A percentile compares a stretch with the other conserved stretches of the same genome.
These are phyloP conservation scores for Sturnus vulgaris DNA, from an alignment of 2,113 vertebrate species.

Conservation along the genomic window DNA sequence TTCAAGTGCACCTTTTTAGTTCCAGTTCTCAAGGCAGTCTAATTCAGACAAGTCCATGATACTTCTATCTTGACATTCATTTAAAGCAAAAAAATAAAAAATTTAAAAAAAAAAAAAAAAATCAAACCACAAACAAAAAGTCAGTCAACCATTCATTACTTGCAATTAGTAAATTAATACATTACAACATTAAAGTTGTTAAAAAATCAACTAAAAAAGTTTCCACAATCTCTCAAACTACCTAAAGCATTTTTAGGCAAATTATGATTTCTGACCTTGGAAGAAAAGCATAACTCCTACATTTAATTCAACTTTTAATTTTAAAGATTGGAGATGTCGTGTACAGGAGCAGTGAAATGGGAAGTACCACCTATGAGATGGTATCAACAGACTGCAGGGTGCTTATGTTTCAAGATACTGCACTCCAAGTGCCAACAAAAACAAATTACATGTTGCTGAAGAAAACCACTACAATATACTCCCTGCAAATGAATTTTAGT, in stretches of 20 bases:
- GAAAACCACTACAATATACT: background rate
- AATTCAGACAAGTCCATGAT: background rate
- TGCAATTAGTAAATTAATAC: background rate
- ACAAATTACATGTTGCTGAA: background rate
- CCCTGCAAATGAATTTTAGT: background rate
- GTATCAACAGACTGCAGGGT: background rate
- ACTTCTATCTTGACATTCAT: background rate
- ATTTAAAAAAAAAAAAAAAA: background rate
- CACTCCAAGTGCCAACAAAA: background rate
- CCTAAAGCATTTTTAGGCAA: background rate
- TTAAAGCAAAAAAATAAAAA: background rate
- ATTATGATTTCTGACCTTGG: background rate
- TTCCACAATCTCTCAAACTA: background rate
- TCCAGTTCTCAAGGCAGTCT: background rate
- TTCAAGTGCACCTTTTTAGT: background rate
- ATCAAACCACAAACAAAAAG: background rate
- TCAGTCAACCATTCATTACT: background rate
- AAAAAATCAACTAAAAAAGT: background rate
- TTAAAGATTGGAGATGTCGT: background rate
- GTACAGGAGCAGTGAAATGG: background rate
- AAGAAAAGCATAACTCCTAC: background rate
- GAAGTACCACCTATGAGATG: background rate
- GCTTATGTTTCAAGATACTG: background rate
- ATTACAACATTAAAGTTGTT: background rate
- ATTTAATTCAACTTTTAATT: background rate